Evolutionary conservation across 2,797 vertebrate genomes (phyloP), one percentile per base, ranked within the genome.

Genomic region (Pelodytes ibericus): DNA sequence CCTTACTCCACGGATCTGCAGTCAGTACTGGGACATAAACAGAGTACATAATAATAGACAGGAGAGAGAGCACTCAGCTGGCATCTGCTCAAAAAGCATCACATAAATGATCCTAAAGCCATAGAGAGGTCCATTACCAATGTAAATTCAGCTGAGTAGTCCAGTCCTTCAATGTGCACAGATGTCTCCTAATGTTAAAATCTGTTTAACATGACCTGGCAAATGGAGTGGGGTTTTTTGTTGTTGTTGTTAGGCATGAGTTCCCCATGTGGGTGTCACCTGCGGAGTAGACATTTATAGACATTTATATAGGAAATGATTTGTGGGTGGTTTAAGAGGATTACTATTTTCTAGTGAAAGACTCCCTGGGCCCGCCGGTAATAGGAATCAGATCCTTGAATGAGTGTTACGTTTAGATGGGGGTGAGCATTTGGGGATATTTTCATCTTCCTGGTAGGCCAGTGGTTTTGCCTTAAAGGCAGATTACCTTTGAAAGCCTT

Each of bases 301-400:
- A 76, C 30, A 13, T 51, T 66, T 78, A 60, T 72, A 36, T 26
- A 53, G 69, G 56, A 66, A 49, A 57, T 61, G 75, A 78, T 78
- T 72, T 78, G 69, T 78, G 47, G 63, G 13, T 39, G 27, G 56
- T 72, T 68, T 65, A 66, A 66, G 44, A 51, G 26, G 25, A 20
- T 67, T 51, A 25, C 44, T 51, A n/a, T 44, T 7, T 51, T 60
- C 39, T 24, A 26, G 30, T 69, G 59, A 66, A 72, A 66, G 61
- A 31, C 57, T 36, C 53, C 3, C 25, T 20, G 41, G 24, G 56
- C 11, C 47, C 16, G 68, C 44, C 25, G 49, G 15, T 72, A 72
- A 78, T 78, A n/a, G 31, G 49, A 78, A 72, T 71, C 74, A 77
- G 60, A 57, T 25, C 25, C 59, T 9, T 8, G 4, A 36, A 16